A percentile compares a stretch with the other conserved stretches of the same genome.
Evolutionary conservation across 37 sponge, comb jelly and placozoan genomes (phyloP).

Genomic region (Halisarca cf. caerulea): DNA sequence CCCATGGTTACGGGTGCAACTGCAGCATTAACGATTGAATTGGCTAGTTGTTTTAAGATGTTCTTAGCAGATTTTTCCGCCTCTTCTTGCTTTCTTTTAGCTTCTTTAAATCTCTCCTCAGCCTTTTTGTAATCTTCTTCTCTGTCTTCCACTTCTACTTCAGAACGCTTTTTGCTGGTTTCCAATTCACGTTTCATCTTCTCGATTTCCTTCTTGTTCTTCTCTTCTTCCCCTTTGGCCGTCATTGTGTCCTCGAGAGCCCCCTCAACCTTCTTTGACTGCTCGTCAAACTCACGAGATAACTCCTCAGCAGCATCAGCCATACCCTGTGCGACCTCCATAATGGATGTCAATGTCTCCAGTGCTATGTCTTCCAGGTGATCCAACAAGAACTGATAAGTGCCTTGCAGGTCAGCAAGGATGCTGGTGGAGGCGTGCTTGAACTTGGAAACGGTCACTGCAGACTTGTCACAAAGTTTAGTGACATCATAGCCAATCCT

Average conservation of each 20-base stretch:
- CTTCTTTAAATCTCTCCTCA: not conserved
- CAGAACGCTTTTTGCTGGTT: not conserved
- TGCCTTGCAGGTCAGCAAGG: constrained; percentile 19
- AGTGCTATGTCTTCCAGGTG: constrained; percentile 44
- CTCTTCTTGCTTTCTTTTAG: not conserved
- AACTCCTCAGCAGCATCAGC: constrained; percentile 42
- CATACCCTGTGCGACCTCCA: constrained; percentile 41
- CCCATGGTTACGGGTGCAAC: not conserved
- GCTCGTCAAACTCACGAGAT: constrained; percentile 36
- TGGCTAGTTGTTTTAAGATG: no score
- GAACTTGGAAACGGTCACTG: constrained; percentile 38
- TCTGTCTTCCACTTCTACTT: not conserved
- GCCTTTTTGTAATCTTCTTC: not conserved
- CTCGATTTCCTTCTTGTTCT: not conserved
- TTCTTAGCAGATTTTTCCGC: not conserved
- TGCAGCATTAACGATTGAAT: not conserved
- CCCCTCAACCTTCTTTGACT: constrained; percentile 29
- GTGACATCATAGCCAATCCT: constrained; percentile 37
- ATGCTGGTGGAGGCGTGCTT: constrained; percentile 19
- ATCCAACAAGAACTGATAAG: constrained; percentile 36
- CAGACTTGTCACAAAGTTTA: constrained; percentile 48
- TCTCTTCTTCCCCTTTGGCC: not conserved
- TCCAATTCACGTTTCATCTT: not conserved
- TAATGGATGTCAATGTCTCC: constrained; percentile 3
- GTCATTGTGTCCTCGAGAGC: constrained; percentile 9